Evolutionary conservation across 2,113 vertebrate genomes (phyloP).

Genomic region (Poecile atricapillus): DNA sequence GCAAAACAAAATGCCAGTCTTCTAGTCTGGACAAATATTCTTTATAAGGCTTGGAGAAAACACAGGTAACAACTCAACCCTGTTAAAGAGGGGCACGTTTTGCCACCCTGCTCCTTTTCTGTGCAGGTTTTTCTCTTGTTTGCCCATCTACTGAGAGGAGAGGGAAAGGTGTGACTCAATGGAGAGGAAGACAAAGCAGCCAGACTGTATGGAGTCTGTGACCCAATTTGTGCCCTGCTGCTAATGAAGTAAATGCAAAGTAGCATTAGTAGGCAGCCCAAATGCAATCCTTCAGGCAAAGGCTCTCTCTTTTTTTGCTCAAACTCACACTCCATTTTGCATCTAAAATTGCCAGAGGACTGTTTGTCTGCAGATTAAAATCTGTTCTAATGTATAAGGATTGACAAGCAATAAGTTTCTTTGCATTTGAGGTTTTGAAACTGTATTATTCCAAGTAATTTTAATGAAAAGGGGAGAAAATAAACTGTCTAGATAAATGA

Average conservation of each 20-base stretch:
- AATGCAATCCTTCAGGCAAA: background rate
- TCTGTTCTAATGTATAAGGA: background rate
- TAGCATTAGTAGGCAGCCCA: background rate
- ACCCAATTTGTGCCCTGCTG: background rate
- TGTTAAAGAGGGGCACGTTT: background rate
- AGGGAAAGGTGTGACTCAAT: background rate
- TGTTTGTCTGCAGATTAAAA: background rate
- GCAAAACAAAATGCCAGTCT: background rate
- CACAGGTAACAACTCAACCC: fast-evolving
- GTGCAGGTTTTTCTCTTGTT: background rate
- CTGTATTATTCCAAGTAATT: background rate
- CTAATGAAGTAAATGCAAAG: background rate
- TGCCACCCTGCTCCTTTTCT: background rate
- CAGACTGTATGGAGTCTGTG: background rate
- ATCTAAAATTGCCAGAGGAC: background rate
- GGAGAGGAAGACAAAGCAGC: background rate
- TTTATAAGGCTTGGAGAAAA: background rate
- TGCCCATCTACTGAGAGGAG: background rate
- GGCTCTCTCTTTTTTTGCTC: background rate
- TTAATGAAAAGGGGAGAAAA: background rate
- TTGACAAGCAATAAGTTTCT: background rate
- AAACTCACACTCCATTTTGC: background rate
- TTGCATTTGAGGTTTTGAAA: background rate
- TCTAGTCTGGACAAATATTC: background rate
- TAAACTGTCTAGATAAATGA: background rate